Evolutionary conservation across 2,888 invertebrate genomes (phyloP).

Genomic region (Troides helena): DNA sequence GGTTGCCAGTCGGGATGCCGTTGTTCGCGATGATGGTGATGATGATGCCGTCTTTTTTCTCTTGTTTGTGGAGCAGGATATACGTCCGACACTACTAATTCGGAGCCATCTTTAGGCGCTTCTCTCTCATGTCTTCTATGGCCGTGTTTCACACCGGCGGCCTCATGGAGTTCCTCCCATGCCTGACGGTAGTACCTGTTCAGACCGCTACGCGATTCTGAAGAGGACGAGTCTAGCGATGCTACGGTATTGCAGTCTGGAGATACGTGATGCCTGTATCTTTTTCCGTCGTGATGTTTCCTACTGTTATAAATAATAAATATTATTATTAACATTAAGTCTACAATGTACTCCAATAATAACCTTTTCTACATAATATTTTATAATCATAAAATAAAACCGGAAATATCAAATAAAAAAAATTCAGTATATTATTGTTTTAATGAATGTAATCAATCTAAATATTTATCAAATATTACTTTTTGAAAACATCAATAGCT

Average conservation of each 20-base stretch:
- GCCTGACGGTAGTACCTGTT: conserved; percentile 95
- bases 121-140: conserved; percentile 69
- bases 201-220: conserved; percentile 90
- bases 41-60: conserved; percentile 85
- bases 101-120: conserved; percentile 86
- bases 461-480: neutral
- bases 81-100: conserved; percentile 86
- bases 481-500: neutral
- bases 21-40: conserved; percentile 86
- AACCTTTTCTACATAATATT: neutral
- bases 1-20: conserved; percentile 81
- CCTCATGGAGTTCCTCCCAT: conserved; percentile 95
- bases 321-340: neutral
- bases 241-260: conserved; percentile 95
- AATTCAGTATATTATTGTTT: too few species aligned
- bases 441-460: neutral
- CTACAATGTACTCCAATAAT: neutral
- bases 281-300: conserved; percentile 86
- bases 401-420: neutral
- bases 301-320: conserved; percentile 44
- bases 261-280: conserved; percentile 92
- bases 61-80: conserved; percentile 65
- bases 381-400: neutral
- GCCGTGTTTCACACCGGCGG: conserved; percentile 82
- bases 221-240: conserved; percentile 92